Evolutionary conservation across 2,113 vertebrate species (phyloP).

Genomic region (Dicrurus megarhynchus): DNA sequence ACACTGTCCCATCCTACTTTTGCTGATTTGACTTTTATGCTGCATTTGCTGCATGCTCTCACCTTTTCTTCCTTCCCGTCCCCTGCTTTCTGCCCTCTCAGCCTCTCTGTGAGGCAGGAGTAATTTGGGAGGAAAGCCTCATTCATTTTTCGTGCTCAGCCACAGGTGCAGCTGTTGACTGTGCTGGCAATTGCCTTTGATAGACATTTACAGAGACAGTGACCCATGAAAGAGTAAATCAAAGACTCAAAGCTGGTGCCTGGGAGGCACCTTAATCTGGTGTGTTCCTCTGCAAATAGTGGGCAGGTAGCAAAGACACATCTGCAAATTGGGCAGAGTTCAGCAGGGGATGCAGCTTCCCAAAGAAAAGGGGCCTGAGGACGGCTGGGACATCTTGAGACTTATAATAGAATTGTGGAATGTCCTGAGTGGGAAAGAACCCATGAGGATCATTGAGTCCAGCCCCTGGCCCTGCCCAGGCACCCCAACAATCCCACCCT

Average conservation of each 20-base stretch:
- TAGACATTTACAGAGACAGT: neutral
- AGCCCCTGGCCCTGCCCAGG: neutral
- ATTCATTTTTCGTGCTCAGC: neutral
- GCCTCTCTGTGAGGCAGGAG: neutral
- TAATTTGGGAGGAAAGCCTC: neutral
- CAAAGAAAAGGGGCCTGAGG: neutral
- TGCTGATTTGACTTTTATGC: neutral
- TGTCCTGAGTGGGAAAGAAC: neutral
- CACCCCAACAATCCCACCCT: neutral
- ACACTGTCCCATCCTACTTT: neutral
- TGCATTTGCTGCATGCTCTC: neutral
- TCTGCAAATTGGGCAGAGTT: neutral
- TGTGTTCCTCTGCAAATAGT: neutral
- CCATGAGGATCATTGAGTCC: neutral
- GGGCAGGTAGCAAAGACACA: neutral
- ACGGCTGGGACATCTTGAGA: neutral
- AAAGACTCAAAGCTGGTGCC: neutral
- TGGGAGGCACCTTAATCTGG: neutral
- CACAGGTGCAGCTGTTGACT: neutral
- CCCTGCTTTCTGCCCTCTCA: neutral
- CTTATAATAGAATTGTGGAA: neutral
- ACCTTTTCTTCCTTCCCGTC: neutral
- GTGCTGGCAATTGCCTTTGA: neutral
- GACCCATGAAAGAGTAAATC: constrained; percentile 27
- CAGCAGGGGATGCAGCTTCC: neutral